Percentiles rank a stretch among this genome's conserved stretches.
These are phyloP conservation scores for Aporophyla nigra DNA, from an alignment of 2,888 invertebrate genomes.

Conservation along the genomic window DNA sequence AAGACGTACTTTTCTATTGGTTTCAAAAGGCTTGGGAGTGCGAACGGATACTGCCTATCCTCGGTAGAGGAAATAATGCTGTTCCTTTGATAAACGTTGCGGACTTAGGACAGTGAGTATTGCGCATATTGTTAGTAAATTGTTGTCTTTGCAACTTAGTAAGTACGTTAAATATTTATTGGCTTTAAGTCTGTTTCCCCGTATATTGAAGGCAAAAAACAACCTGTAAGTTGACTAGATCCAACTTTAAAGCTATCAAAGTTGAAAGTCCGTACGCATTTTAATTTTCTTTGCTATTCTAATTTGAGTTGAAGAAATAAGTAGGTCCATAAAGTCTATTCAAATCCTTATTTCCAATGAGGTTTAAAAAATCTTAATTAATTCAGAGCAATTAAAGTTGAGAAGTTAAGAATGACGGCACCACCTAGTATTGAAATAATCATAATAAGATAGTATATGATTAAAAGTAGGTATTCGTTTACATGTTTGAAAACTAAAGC, in stretches of 20 bases:
- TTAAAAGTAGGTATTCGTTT: no score
- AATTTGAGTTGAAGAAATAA: neutral
- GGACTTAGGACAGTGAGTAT: slow-evolving; percentile 91
- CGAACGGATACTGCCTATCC: slow-evolving; percentile 90
- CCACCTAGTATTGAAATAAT: no score
- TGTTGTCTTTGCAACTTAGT: neutral
- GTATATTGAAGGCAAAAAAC: neutral
- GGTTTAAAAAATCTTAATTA: no score
- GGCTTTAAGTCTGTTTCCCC: neutral
- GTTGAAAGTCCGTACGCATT: neutral
- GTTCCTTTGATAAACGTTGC: slow-evolving; percentile 92
- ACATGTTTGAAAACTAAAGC: neutral
- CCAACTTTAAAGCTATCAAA: neutral
- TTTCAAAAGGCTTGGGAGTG: slow-evolving; percentile 93
- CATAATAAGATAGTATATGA: no score
- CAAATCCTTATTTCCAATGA: neutral
- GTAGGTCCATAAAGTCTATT: neutral
- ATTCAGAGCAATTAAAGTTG: neutral
- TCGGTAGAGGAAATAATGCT: slow-evolving; percentile 90
- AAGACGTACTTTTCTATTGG: slow-evolving; percentile 92
- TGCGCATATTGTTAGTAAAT: neutral
- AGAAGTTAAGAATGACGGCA: neutral
- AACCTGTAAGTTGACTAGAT: neutral
- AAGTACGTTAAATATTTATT: neutral
- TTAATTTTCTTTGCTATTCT: neutral